Base-by-base conservation (phyloP, 2,888 invertebrate genomes). In the Psylliodes chrysocephalus region DNA sequence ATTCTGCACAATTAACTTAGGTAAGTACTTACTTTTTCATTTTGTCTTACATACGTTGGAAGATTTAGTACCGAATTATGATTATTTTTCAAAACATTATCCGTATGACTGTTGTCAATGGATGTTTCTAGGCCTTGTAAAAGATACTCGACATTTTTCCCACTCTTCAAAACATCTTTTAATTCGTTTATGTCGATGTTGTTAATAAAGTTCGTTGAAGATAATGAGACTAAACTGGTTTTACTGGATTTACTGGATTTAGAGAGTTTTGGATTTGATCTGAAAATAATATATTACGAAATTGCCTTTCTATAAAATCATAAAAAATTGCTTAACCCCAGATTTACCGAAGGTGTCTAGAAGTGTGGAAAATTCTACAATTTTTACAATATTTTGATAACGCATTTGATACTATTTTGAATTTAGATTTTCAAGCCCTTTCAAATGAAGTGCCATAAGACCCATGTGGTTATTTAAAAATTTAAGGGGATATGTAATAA, bases 11-110 rank as follows among this genome's bases (percentile, higher is more conserved):
- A n/a, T n/a, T n/a, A n/a, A n/a, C n/a, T n/a, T n/a, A n/a, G n/a
- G n/a, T n/a, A 25, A 25, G n/a, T 6, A 17, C 71, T 82, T 82
- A 90, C 90, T 84, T 88, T 88, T 79, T 91, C 90, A 71, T 87
- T 88, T 72, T 88, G 86, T 62, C 86, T 86, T 18, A 92, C 82
- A 77, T 90, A 92, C 1, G 92, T 92, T 1, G 93, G 93, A 62
- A 94, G 81, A 78, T 91, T 88, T 30, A 91, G 86, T 65, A 91
- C 87, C 7, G 93, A 93, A 70, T 86, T 85, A 17, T 57, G 57
- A 12, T 57, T 57, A 17, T 51, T 59, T 35, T 30, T 59, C 17
- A 59, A 51, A 25, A 15, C 15, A 70, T 84, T 83, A 63, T 78
- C 89, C 84, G 86, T 85, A 22, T 56, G 25, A 1, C 33, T 22